Evolutionary conservation across 2,888 invertebrate genomes (phyloP).

Genomic region (Gerosis bhagava): DNA sequence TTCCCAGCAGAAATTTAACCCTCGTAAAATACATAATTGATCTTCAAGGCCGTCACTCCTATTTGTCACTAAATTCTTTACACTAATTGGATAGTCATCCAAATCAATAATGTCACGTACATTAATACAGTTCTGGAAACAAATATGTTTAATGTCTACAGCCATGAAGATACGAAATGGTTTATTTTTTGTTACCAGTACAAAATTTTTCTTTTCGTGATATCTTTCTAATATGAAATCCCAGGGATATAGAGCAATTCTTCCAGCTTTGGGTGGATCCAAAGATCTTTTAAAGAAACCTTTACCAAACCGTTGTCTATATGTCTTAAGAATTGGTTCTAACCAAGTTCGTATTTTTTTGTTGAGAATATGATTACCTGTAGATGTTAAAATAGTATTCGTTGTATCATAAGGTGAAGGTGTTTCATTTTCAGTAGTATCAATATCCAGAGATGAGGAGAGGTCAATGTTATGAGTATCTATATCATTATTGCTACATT

Average conservation of each 20-base stretch:
- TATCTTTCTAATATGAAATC: conserved; percentile 63
- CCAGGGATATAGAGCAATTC: conserved; percentile 60
- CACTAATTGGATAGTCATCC: conserved; percentile 58
- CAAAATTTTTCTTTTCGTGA: conserved; percentile 58
- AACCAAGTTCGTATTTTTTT: conserved; percentile 60
- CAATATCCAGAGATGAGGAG: background rate
- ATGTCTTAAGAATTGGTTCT: conserved; percentile 58
- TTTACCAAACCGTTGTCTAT: conserved; percentile 47
- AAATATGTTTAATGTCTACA: conserved; percentile 46
- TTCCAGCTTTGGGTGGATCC: conserved; percentile 53
- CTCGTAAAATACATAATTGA: conserved; percentile 66
- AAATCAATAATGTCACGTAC: conserved; percentile 61
- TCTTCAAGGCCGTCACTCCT: conserved; percentile 51
- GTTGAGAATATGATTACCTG: no score
- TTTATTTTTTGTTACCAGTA: conserved; percentile 52
- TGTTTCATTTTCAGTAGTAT: background rate
- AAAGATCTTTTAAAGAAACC: conserved; percentile 48
- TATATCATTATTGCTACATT: no score
- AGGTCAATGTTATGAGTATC: conserved; percentile 3
- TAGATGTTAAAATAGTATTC: no score
- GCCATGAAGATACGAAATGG: conserved; percentile 67
- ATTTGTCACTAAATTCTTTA: conserved; percentile 63
- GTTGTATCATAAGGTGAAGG: no score
- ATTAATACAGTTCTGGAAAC: conserved; percentile 59
- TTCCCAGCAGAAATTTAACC: conserved; percentile 69